These are phyloP conservation scores for Sciurus carolinensis DNA, from an alignment of 2,797 vertebrate genomes.

Conservation along the genomic window DNA sequence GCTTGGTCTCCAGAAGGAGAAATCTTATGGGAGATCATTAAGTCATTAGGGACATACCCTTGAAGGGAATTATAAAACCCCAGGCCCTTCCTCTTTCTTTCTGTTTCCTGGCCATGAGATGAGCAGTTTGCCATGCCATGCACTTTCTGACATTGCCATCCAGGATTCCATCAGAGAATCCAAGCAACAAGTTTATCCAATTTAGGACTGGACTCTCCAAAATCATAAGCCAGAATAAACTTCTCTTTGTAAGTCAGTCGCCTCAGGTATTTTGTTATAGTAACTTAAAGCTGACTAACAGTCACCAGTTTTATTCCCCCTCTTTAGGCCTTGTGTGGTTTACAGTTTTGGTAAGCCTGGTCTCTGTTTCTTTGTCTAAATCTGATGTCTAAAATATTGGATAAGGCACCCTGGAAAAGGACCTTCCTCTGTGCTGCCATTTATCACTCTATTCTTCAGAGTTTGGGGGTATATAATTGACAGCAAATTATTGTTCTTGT, in stretches of 20 bases:
- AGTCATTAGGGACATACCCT: background rate
- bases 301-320: background rate
- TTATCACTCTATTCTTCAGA: background rate
- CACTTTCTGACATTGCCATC: background rate
- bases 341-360: conserved; percentile 7
- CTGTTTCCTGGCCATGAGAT: background rate
- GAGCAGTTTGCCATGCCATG: background rate
- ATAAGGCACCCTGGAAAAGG: background rate
- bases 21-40: background rate
- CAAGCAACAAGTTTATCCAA: background rate
- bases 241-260: background rate
- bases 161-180: background rate
- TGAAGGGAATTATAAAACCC: background rate
- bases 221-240: background rate
- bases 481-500: background rate
- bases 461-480: background rate
- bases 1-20: background rate
- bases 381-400: background rate
- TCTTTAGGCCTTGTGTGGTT: background rate
- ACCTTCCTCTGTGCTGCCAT: background rate
- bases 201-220: background rate
- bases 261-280: background rate
- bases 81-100: background rate
- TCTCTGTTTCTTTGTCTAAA: conserved; percentile 16
- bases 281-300: no score